Percentiles rank a stretch among this genome's conserved stretches.
Conservation (phyloP, 2,113 vertebrate species). For the Anthoscopus minutus region DNA sequence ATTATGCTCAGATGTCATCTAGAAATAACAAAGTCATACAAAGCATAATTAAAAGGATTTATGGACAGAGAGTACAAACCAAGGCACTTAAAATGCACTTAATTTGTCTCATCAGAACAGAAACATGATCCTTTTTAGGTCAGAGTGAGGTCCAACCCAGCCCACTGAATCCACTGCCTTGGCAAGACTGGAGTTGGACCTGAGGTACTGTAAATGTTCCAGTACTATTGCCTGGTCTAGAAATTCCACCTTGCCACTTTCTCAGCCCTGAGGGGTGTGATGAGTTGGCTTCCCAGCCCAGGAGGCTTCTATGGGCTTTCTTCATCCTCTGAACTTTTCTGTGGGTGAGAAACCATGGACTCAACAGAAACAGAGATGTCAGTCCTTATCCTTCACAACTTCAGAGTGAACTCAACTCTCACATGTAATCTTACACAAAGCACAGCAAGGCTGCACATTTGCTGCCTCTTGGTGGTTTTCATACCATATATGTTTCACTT, state of each 20-base stretch:
- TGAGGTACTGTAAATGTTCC: neutral
- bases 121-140: neutral
- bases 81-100: neutral
- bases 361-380: neutral
- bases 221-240: neutral
- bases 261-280: neutral
- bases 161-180: neutral
- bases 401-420: neutral
- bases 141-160: neutral
- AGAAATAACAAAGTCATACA: neutral
- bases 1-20: neutral
- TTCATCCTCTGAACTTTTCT: neutral
- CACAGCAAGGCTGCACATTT: neutral
- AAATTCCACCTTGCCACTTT: neutral
- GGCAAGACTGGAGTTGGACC: neutral
- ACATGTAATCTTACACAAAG: neutral
- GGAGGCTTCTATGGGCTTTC: neutral
- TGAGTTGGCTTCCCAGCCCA: neutral
- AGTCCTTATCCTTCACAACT: neutral
- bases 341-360: neutral
- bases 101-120: neutral
- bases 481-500: neutral
- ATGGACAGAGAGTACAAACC: neutral
- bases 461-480: neutral
- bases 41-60: neutral